Conservation (phyloP, 2,113 vertebrate genomes). For the Mionectes macconnelli region DNA sequence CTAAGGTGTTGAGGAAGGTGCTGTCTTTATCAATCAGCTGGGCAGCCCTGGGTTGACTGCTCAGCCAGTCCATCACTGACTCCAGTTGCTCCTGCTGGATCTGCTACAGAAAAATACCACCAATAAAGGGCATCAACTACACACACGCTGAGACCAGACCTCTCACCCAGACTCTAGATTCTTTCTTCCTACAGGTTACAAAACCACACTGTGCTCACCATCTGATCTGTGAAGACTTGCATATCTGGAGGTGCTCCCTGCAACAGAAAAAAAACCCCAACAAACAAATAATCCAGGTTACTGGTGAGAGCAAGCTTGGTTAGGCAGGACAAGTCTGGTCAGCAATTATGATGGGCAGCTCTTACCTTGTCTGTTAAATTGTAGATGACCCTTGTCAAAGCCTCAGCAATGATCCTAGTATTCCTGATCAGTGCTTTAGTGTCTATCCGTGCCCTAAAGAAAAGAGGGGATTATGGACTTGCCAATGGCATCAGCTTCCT, state of each 20-base stretch:
- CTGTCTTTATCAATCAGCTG: constrained; percentile 96
- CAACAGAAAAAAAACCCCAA: background rate
- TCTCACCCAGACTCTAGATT: background rate
- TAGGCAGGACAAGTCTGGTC: background rate
- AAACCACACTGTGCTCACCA: constrained; percentile 76
- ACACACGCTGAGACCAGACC: background rate
- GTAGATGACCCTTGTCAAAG: constrained; percentile 93
- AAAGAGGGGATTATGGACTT: background rate
- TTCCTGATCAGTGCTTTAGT: constrained; percentile 88
- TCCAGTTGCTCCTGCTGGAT: constrained; percentile 93
- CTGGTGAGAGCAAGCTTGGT: background rate
- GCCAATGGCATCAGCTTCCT: background rate
- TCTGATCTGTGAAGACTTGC: constrained; percentile 96
- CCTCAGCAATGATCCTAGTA: constrained; percentile 90
- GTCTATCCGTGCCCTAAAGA: constrained; percentile 86
- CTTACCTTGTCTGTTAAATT: constrained; percentile 95
- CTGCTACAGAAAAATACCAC: constrained; percentile 72
- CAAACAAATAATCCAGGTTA: accelerated
- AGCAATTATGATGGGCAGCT: accelerated
- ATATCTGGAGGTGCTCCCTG: constrained; percentile 90
- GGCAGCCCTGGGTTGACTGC: constrained; percentile 90
- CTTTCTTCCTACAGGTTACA: background rate
- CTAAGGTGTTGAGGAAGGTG: constrained; percentile 89
- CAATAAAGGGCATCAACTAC: background rate
- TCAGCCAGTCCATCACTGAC: constrained; percentile 94